phyloP scores from a whole-genome alignment of 2,113 vertebrate genomes.

The Thunnus maccoyii region DNA sequence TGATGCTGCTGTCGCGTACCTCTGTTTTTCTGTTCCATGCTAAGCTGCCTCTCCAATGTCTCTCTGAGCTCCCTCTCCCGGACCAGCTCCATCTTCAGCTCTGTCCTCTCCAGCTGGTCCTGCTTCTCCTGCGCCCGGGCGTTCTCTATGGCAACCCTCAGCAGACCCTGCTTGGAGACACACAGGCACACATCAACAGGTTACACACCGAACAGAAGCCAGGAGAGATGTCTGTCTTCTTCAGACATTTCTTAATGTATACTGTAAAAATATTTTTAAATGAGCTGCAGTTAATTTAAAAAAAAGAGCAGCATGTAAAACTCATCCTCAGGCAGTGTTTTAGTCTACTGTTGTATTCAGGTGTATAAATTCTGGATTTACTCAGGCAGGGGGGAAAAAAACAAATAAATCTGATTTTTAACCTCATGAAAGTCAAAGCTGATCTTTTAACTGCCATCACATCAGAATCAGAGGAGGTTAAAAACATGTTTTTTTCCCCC shows the following conservation, averaged over 20 bases:
- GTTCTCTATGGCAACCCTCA: constrained; percentile 99
- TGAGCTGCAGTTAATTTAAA: neutral
- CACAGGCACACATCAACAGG: constrained; percentile 74
- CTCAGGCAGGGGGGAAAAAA: neutral
- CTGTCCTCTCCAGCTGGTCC: constrained; percentile 97
- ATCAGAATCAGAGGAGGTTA: constrained; percentile 45
- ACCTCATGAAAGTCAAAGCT: constrained; percentile 1
- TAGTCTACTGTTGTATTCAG: neutral
- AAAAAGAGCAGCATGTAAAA: neutral
- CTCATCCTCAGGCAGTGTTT: neutral
- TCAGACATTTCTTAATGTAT: too few species aligned
- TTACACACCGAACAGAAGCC: constrained; percentile 59
- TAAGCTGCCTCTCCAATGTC: constrained; percentile 97
- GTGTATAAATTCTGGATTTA: constrained; percentile 29
- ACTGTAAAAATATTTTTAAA: neutral
- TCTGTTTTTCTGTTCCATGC: constrained; percentile 98
- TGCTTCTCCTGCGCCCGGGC: constrained; percentile 98
- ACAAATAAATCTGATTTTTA: constrained; percentile 1
- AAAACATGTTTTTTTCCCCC: neutral
- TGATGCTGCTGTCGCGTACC: constrained; percentile 78
- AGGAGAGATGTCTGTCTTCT: neutral
- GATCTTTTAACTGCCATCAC: constrained; percentile 20
- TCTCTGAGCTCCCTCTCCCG: constrained; percentile 96
- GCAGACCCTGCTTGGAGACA: constrained; percentile 91
- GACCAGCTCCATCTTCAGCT: constrained; percentile 98